Evolutionary conservation across 2,888 invertebrate genomes (phyloP), one percentile per base, ranked within the genome.

Genomic region (Coleophora deauratella): DNA sequence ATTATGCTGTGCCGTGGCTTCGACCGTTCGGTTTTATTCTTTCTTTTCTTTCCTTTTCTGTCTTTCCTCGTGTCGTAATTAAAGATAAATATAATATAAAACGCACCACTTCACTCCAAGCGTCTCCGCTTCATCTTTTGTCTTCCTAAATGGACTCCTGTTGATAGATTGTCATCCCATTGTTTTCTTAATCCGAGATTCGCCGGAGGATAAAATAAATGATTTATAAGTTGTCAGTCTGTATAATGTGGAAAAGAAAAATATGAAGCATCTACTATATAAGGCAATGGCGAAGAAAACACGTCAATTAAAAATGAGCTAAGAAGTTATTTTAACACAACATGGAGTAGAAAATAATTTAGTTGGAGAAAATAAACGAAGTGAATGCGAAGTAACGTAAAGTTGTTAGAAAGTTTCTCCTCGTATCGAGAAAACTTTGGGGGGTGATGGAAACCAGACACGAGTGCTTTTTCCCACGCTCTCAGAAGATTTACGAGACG

Each of bases 11-110:
- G 54, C 54, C 46, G 50, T 54, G 52, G 53, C 62, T 57, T 57
- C 57, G 50, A 51, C 14, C 45, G 45, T 47, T 51, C 47, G 36
- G 54, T 52, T 65, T 65, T 61, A 59, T 60, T 63, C 60, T 64
- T 62, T 63, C 59, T 59, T 64, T 54, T 55, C 47, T 21, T 21
- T 21, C 6, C 21, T 21, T 21, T 21, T 6, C 21, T 21, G 21
- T 21, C 43, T 63, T 61, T 57, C 60, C 45, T 61, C 65, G 69
- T 81, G 81, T 81, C 73, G 69, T 82, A 82, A 85, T 84, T 82
- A 84, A 85, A 85, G 78, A 80, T 84, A 84, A 84, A 85, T 81
- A 84, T 77, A 76, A 80, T 77, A 85, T 75, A 76, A 80, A 82
- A 74, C 70, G 79, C 66, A 79, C 59, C 78, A 74, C 72, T 82